phyloP scores from a whole-genome alignment of 2,113 vertebrate species.

The Henicopernis longicauda region DNA sequence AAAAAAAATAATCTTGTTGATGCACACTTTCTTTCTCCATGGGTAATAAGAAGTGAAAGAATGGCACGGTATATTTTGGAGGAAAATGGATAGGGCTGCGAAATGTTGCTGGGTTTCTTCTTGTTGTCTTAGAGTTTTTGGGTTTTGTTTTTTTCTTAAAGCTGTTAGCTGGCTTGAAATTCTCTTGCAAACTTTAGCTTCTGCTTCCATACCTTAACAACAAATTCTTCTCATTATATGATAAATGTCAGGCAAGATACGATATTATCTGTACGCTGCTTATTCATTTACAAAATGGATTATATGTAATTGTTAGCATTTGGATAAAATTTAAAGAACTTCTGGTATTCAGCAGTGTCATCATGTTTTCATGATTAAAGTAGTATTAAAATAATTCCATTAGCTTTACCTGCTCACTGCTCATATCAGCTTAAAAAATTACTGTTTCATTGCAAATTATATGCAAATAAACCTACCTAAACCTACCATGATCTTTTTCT shows the following conservation, averaged over 20 bases:
- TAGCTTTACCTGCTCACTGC: not conserved
- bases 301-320: slow-evolving; percentile 1
- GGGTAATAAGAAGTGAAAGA: not conserved
- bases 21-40: not conserved
- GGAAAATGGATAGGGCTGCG: not conserved
- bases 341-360: not conserved
- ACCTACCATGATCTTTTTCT: not conserved
- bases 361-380: slow-evolving; percentile 5
- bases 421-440: not conserved
- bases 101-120: not conserved
- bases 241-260: not conserved
- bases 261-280: not conserved
- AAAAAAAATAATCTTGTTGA: not conserved
- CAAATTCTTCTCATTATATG: not conserved
- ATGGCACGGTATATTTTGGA: not conserved
- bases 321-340: slow-evolving; percentile 5
- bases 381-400: not conserved
- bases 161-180: not conserved
- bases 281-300: not conserved
- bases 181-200: not conserved
- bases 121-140: not conserved
- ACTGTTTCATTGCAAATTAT: not conserved
- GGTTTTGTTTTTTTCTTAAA: not conserved
- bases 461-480: not conserved
- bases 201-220: not conserved